phyloP scores from a whole-genome alignment of 2,888 invertebrate species.

The Hedya salicella region DNA sequence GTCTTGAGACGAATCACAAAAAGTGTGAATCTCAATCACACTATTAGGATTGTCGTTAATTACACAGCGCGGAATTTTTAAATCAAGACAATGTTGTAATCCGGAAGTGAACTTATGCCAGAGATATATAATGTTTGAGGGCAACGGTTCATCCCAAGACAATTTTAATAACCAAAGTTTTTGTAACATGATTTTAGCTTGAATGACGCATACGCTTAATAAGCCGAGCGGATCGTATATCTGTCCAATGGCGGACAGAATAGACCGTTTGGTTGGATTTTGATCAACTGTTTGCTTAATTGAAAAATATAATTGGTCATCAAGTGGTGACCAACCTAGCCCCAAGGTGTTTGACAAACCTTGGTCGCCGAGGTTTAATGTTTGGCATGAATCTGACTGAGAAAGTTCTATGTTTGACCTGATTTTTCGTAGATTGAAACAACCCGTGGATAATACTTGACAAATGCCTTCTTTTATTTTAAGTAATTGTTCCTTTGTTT shows the following conservation, averaged over 20 bases:
- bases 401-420: slow-evolving; percentile 22
- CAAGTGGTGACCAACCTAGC: slow-evolving; percentile 21
- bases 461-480: slow-evolving; percentile 25
- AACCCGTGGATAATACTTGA: slow-evolving; percentile 18
- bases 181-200: slow-evolving; percentile 35
- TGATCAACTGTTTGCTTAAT: too few relatives aligned
- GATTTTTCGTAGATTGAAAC: slow-evolving; percentile 22
- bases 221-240: slow-evolving; percentile 35
- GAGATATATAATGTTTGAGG: neutral
- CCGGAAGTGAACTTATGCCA: slow-evolving; percentile 7
- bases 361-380: slow-evolving; percentile 14
- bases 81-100: neutral
- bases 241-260: slow-evolving; percentile 36
- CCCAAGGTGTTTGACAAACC: slow-evolving; percentile 22
- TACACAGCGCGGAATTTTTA: too few relatives aligned
- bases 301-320: slow-evolving; percentile 16
- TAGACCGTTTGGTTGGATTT: slow-evolving; percentile 29
- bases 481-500: slow-evolving; percentile 23
- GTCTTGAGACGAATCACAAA: slow-evolving; percentile 27
- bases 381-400: slow-evolving; percentile 22
- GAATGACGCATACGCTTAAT: slow-evolving; percentile 30
- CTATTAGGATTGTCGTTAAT: neutral
- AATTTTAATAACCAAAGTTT: slow-evolving; percentile 33
- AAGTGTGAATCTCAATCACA: slow-evolving; percentile 27
- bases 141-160: slow-evolving; percentile 17